These are phyloP conservation scores for Kryptolebias marmoratus DNA, from an alignment of 2,113 vertebrate species.

Conservation along the genomic window DNA sequence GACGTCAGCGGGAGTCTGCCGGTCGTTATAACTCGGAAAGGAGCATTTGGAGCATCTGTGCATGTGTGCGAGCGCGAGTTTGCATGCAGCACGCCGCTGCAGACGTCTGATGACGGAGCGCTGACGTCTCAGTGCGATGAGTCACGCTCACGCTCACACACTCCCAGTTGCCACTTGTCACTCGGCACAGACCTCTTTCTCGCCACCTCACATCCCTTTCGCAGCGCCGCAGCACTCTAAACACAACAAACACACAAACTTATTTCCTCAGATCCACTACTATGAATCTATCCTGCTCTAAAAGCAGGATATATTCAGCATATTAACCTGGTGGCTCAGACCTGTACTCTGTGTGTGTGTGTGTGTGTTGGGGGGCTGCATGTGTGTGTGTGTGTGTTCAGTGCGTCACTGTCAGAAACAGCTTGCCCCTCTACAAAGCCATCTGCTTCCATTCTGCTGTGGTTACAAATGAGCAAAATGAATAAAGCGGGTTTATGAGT, in stretches of 20 bases:
- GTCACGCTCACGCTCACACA: constrained; percentile 56
- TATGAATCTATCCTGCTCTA: background rate
- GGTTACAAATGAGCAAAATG: constrained; percentile 47
- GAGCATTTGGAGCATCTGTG: constrained; percentile 36
- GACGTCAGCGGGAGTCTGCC: constrained; percentile 38
- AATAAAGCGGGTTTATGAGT: constrained; percentile 38
- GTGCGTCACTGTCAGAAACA: constrained; percentile 24
- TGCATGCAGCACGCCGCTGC: constrained; percentile 33
- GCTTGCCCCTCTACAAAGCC: constrained; percentile 30
- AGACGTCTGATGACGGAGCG: constrained; percentile 67
- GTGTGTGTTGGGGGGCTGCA: background rate
- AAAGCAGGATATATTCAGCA: constrained; percentile 25
- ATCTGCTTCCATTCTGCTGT: constrained; percentile 56
- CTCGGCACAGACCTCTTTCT: constrained; percentile 33
- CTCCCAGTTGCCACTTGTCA: constrained; percentile 37
- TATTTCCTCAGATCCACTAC: constrained; percentile 17
- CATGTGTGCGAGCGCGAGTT: constrained; percentile 13
- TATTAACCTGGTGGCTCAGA: constrained; percentile 21
- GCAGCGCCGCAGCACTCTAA: constrained; percentile 1
- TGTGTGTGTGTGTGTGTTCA: constrained; percentile 4
- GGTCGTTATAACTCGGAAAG: constrained; percentile 41
- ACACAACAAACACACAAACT: constrained; percentile 1
- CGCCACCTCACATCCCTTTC: constrained; percentile 34
- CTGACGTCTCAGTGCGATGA: constrained; percentile 75
- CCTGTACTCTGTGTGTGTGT: background rate